A percentile compares a stretch with the other conserved stretches of the same genome.
These are phyloP conservation scores for Poecilia gillii DNA, from an alignment of 2,797 vertebrate genomes.

Conservation along the genomic window DNA sequence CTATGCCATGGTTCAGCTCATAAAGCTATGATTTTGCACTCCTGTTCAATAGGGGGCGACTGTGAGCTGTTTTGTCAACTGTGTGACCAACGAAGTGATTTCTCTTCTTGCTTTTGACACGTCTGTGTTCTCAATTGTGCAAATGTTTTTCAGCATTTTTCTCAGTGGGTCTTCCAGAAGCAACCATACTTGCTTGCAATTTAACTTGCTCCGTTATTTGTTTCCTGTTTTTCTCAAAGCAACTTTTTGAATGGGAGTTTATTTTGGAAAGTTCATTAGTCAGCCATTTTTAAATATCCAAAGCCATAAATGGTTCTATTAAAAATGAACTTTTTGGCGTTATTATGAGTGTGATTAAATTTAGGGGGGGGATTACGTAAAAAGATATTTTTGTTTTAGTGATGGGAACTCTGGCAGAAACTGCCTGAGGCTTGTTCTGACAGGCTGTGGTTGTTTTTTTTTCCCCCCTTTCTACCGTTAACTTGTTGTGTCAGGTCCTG, in stretches of 20 bases:
- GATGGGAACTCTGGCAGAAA: not conserved
- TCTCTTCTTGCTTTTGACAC: not conserved
- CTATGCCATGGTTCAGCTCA: not conserved
- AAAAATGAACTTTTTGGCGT: not conserved
- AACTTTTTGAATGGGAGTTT: not conserved
- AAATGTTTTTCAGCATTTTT: not conserved
- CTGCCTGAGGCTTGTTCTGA: conserved; percentile 21
- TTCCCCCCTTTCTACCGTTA: not conserved
- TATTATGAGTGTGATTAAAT: not conserved
- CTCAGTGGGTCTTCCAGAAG: not conserved
- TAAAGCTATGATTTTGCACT: not conserved
- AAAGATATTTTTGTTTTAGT: not conserved
- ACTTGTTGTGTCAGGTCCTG: conserved; percentile 11
- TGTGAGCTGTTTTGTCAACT: not conserved
- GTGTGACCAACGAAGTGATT: not conserved
- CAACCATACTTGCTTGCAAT: not conserved
- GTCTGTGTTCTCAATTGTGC: not conserved
- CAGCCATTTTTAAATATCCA: not conserved
- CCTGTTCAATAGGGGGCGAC: not conserved
- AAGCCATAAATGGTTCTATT: not conserved
- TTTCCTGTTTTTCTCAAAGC: not conserved
- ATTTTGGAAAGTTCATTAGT: not conserved
- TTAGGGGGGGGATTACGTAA: not conserved
- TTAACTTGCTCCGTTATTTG: not conserved
- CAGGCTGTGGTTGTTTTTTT: not conserved